Percentiles rank a stretch among this genome's conserved stretches.
phyloP scores from a whole-genome alignment of 2,888 invertebrate species.

The Napeogenes sylphis region DNA sequence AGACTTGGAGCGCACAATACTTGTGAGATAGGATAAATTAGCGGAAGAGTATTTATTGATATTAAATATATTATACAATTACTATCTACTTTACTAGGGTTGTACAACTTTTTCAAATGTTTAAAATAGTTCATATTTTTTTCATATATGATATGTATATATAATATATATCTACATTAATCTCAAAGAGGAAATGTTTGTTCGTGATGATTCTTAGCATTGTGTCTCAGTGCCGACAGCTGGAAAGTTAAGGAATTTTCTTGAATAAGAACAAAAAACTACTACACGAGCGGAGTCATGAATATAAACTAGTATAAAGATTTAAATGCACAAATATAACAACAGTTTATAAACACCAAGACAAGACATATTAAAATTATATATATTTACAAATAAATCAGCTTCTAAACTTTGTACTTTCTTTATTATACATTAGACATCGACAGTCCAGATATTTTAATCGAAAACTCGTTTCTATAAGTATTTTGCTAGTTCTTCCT shows the following conservation, averaged over 20 bases:
- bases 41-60: conserved; percentile 53
- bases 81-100: conserved; percentile 29
- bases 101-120: conserved; percentile 22
- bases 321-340: conserved; percentile 8
- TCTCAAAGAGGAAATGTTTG: no score
- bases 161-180: not conserved
- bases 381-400: not conserved
- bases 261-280: no score
- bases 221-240: no score
- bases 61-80: conserved; percentile 42
- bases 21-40: conserved; percentile 66
- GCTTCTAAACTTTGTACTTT: no score
- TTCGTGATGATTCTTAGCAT: no score
- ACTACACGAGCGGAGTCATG: no score
- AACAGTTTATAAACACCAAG: conserved; percentile 6
- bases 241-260: no score
- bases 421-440: no score
- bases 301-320: not conserved
- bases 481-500: no score
- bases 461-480: no score
- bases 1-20: conserved; percentile 73
- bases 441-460: no score
- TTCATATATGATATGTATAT: conserved; percentile 1
- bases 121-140: conserved; percentile 1
- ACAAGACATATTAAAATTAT: not conserved